A percentile compares a stretch with the other conserved stretches of the same genome.
Evolutionary conservation across 2,797 vertebrate species (phyloP).

Genomic region (Poecilia gillii): DNA sequence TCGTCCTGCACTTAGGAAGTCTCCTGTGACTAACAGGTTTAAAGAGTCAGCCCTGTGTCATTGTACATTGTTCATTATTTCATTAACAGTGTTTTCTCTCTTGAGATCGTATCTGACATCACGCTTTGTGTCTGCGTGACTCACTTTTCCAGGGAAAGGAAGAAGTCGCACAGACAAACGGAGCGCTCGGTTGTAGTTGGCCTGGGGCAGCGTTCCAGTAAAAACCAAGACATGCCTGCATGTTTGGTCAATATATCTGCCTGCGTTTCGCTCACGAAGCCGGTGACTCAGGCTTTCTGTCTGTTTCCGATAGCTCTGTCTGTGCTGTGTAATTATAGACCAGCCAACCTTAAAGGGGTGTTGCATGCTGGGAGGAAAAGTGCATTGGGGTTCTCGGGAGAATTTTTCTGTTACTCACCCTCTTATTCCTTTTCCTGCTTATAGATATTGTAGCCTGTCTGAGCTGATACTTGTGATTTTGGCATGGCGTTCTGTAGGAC

Average conservation of each 20-base stretch:
- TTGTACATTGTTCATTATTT: constrained; percentile 76
- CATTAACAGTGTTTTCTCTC: constrained; percentile 65
- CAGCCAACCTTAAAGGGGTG: constrained; percentile 75
- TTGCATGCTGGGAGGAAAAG: constrained; percentile 71
- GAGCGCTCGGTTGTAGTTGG: constrained; percentile 53
- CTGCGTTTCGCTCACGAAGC: constrained; percentile 64
- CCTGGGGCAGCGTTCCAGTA: constrained; percentile 69
- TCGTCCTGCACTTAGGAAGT: constrained; percentile 39
- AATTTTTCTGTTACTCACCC: constrained; percentile 77
- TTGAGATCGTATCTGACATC: constrained; percentile 71
- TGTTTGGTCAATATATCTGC: constrained; percentile 70
- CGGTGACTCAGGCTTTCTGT: constrained; percentile 79
- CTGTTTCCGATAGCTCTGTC: constrained; percentile 78
- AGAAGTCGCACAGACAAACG: constrained; percentile 70
- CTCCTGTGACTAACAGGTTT: constrained; percentile 65
- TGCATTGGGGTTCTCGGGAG: constrained; percentile 70
- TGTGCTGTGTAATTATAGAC: constrained; percentile 84
- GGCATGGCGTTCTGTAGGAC: not conserved
- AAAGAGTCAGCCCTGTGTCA: constrained; percentile 55
- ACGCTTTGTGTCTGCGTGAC: constrained; percentile 76
- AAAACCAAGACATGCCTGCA: constrained; percentile 65
- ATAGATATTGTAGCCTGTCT: constrained; percentile 41
- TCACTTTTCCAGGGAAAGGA: constrained; percentile 74
- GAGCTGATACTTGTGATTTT: constrained; percentile 43
- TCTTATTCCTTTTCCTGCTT: constrained; percentile 53